Evolutionary conservation across 1,140 invertebrate species (phyloP), one percentile per base, ranked within the genome.

Genomic region (Drosophila serrata): DNA sequence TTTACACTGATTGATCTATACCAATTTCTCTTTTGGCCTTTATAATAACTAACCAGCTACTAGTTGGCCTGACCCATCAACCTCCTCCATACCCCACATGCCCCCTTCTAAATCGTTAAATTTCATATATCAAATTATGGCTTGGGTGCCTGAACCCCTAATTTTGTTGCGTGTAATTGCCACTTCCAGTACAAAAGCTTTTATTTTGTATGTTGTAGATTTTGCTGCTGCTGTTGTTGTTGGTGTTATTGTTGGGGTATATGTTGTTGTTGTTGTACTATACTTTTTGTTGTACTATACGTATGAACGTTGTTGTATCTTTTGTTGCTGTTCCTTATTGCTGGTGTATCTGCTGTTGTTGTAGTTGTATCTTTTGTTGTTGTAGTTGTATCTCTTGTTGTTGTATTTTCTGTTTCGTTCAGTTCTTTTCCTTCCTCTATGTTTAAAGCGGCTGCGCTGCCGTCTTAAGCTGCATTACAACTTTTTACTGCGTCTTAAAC

Each of bases 401-500:
- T 70, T 69, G 65, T 70, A 49, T 40, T 73, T 74, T 73, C 75
- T 46, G 58, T 79, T 79, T 79, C 62, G 81, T 88, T 87, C 82
- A 62, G 84, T 90, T 88, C 75, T 82, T 90, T 90, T 90, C 81
- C 85, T 90, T 90, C 85, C 85, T 90, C 85, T 90, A 79, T 85
- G 81, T 79, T 90, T 90, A 90, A 85, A 61, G 76, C 77, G 81
- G 69, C 81, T 90, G 85, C 81, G 85, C 81, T 79, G 77, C 85
- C 77, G 81, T 84, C 81, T 90, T 85, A 90, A 90, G 85, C 85
- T 90, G 85, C 85, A 90, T 90, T 90, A 90, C 85, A 79, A 90
- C 85, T 90, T 90, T 90, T 90, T 90, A 90, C 85, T 90, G 85
- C 85, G 85, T 90, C 85, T 90, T 90, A 90, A 72, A 90, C 85